Percentiles rank a stretch among this genome's conserved stretches.
phyloP scores from a whole-genome alignment of 2,888 invertebrate species.

The Stramonita haemastoma region DNA sequence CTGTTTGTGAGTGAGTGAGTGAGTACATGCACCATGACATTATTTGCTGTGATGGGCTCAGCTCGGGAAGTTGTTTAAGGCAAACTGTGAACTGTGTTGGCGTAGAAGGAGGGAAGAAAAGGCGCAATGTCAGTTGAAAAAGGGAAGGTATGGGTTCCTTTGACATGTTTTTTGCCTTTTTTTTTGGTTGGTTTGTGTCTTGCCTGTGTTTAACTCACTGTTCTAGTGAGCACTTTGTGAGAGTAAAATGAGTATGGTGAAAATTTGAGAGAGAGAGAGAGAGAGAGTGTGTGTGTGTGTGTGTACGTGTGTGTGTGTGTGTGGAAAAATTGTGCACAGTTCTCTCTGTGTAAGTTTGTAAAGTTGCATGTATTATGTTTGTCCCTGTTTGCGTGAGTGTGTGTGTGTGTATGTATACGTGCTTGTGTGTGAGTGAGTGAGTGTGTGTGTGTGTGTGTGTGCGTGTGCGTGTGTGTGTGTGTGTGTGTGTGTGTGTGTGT shows the following conservation, averaged over 20 bases:
- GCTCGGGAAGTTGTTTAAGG: background rate
- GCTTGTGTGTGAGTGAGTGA: background rate
- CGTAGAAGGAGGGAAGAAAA: background rate
- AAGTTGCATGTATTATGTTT: too few relatives aligned
- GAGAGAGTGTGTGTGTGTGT: constrained; percentile 8
- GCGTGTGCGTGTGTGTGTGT: background rate
- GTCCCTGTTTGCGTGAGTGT: background rate
- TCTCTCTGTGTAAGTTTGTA: background rate
- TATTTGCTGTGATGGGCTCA: background rate
- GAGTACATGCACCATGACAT: too few relatives aligned
- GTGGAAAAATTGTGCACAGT: background rate
- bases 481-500: background rate
- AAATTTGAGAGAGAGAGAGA: background rate
- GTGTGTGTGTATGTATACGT: constrained; percentile 4
- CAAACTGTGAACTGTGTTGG: background rate
- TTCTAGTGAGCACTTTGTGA: background rate
- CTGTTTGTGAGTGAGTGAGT: background rate
- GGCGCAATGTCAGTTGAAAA: constrained; percentile 8
- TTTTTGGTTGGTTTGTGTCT: background rate
- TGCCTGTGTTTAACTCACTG: background rate
- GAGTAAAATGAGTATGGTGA: too few relatives aligned
- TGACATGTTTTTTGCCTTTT: background rate
- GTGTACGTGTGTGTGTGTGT: background rate
- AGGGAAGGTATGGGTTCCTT: background rate
- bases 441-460: background rate